Base-by-base conservation (phyloP, 2,797 vertebrate genomes). In the Gila robusta region DNA sequence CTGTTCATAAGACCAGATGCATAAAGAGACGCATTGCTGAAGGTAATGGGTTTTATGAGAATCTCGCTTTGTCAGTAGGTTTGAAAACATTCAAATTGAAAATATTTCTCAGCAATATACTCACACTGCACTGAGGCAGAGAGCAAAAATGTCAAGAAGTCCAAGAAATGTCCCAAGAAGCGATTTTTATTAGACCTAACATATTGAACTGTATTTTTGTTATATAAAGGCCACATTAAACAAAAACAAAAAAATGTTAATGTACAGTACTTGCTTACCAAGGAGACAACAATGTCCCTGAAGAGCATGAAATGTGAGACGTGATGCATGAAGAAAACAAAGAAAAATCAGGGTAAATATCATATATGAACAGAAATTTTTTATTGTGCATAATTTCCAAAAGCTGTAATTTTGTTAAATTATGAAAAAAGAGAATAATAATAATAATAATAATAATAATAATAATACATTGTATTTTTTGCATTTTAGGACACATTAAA, bases 41-140 rank as follows among this genome's bases (percentile, higher is more conserved):
- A 32, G 39, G 39, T 66, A 80, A 66, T 66, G 39, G 26, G 3
- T 80, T 71, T 82, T 71, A 11, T 78, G 32, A 16, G 32, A 72
- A 72, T 80, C 39, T 47, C 17, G 26, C 39, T 64, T 17, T 12
- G 19, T 32, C 37, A 4, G 17, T 64, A 44, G 5, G 59, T 79
- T 79, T 41, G 4, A 62, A 79, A 17, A 8, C 78, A 79, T 92
- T 93, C 92, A 93, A 94, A 93, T 92, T 92, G 89, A 94, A 93
- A 92, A 91, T 87, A 92, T 89, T 93, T 92, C 91, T 92, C 92
- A 91, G 90, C 91, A 90, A 93, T 92, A 93, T 92, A 90, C 89
- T 91, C 92, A 89, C 89, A 71, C 92, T 93, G 94, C 93, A 91
- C 82, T 76, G 67, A 56, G 91, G 72, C 49, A 86, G 90, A 79